Base-by-base conservation (phyloP, 1,140 invertebrate genomes). In the Camponotus floridanus region DNA sequence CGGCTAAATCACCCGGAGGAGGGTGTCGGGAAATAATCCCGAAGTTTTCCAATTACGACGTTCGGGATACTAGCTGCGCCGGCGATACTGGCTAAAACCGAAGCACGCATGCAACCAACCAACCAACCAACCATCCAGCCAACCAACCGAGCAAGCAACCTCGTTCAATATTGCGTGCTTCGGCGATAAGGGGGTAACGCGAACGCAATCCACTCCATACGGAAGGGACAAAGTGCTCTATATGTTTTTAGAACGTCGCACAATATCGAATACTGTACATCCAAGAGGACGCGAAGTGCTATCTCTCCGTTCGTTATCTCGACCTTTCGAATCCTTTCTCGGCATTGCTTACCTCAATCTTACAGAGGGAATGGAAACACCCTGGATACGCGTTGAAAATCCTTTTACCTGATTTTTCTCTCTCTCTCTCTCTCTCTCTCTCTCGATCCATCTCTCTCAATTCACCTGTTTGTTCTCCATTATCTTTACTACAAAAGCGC, bases 31-130 rank as follows among this genome's bases (percentile, higher is more conserved):
- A 71, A 83, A 83, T 83, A 83, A 83, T 83, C 55, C 68, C 68
- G 55, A 83, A 83, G 79, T 83, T 83, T 83, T 85, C 81, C 81
- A 85, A 76, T 76, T 76, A 85, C 81, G 61, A 84, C 57, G 68
- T 51, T 76, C 81, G 62, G 33, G 31, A 73, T 26, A 45, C 81
- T 26, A 26, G 21, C 48, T 33, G 45, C 13, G 48, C 18, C 55
- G 51, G 4, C 61, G 61, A 65, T 68, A 42, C 21, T 11, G 26
- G 31, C 33, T 51, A 45, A 85, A 78, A 85, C 36, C 73, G 62
- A 64, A 33, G 31, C 51, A 85, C 76, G 78, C 84, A 51, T 70
- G 76, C 84, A 80, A 81, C 62, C 76, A 36, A 21, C n/a, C 61
- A 15, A 45, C 42, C 42, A 45, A 45, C 42, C 76, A 36, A 21